Percentiles rank a stretch among this genome's conserved stretches.
phyloP scores from a whole-genome alignment of 2,797 vertebrate species.

The Bradypodion ventrale region DNA sequence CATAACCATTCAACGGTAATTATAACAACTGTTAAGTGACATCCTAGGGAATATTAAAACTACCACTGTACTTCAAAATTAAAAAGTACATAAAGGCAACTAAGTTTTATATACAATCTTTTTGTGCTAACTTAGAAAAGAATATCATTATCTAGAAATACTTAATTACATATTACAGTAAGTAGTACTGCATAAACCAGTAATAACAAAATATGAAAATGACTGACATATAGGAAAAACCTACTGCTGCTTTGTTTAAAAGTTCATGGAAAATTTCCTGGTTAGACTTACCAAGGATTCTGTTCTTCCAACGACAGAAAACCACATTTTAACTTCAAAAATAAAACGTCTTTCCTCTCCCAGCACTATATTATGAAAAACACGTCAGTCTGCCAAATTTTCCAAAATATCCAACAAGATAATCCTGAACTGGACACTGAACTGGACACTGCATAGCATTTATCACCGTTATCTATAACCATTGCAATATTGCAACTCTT shows the following conservation, averaged over 20 bases:
- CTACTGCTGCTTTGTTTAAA: slow-evolving; percentile 54
- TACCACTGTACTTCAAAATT: slow-evolving; percentile 31
- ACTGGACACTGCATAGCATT: slow-evolving; percentile 71
- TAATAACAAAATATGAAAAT: slow-evolving; percentile 68
- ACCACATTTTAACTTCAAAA: slow-evolving; percentile 84
- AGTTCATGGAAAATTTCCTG: slow-evolving; percentile 56
- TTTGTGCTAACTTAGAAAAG: slow-evolving; percentile 53
- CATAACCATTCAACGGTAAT: slow-evolving; percentile 58
- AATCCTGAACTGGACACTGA: slow-evolving; percentile 68
- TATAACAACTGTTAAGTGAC: slow-evolving; percentile 48
- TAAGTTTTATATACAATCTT: slow-evolving; percentile 35
- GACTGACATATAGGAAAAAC: slow-evolving; percentile 42
- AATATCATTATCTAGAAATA: slow-evolving; percentile 49
- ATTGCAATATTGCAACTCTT: slow-evolving; percentile 74
- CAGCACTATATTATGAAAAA: slow-evolving; percentile 57
- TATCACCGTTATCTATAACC: slow-evolving; percentile 69
- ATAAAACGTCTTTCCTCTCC: slow-evolving; percentile 64
- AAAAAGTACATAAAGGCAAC: slow-evolving; percentile 36
- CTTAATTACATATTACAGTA: slow-evolving; percentile 56
- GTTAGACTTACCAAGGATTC: slow-evolving; percentile 82
- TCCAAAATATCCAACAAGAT: slow-evolving; percentile 68
- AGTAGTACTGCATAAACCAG: slow-evolving; percentile 46
- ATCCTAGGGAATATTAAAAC: slow-evolving; percentile 49
- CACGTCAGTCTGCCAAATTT: slow-evolving; percentile 69
- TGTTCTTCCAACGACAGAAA: slow-evolving; percentile 92